These are phyloP conservation scores for Oceanites oceanicus DNA, from an alignment of 2,113 vertebrate species.

Conservation along the genomic window DNA sequence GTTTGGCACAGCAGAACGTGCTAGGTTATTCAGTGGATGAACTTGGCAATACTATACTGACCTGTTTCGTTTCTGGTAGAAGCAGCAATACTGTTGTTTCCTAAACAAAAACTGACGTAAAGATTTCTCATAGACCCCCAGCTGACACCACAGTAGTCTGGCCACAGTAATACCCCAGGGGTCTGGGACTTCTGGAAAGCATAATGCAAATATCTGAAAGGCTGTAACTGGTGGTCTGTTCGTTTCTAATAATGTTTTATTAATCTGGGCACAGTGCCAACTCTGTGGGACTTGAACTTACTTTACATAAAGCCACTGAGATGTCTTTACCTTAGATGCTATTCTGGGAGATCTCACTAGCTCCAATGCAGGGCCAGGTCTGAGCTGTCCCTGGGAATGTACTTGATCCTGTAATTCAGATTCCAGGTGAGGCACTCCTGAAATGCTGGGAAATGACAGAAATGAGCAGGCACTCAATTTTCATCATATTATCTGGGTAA, in stretches of 20 bases:
- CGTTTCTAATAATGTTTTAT: neutral
- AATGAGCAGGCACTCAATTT: neutral
- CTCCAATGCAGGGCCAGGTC: neutral
- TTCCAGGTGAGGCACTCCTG: neutral
- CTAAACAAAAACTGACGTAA: neutral
- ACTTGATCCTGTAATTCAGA: neutral
- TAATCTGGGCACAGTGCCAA: neutral
- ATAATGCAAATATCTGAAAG: neutral
- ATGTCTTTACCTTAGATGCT: neutral
- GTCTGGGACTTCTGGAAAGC: neutral
- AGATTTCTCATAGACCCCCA: neutral
- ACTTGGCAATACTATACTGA: neutral
- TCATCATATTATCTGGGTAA: accelerated
- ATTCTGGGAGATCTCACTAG: neutral
- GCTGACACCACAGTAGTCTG: neutral
- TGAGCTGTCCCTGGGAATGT: neutral
- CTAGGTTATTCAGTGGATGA: neutral
- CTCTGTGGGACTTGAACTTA: neutral
- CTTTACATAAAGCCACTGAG: neutral
- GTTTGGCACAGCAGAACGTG: neutral
- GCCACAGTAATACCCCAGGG: neutral
- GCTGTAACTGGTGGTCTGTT: neutral
- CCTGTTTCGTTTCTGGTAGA: neutral
- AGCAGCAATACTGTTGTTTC: neutral
- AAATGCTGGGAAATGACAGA: neutral